A percentile compares a stretch with the other conserved stretches of the same genome.
Conservation (phyloP, 2,888 invertebrate genomes). For the Rhingia rostrata region DNA sequence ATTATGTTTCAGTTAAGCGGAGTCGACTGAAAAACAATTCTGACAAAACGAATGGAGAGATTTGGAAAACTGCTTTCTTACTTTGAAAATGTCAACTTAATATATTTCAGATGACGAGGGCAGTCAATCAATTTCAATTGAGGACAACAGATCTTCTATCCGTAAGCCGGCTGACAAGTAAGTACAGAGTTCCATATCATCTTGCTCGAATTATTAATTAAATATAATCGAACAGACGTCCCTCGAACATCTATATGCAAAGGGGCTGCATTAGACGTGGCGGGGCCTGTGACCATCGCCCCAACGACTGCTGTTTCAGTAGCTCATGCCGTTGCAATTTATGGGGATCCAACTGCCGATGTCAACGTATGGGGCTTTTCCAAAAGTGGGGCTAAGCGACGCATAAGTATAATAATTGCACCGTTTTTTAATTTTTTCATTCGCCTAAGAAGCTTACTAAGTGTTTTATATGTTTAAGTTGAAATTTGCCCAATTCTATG, state of each 20-base stretch:
- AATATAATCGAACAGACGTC: slow-evolving; percentile 42
- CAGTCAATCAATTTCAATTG: slow-evolving; percentile 13
- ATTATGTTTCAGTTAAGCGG: background rate
- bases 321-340: slow-evolving; percentile 74
- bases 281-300: slow-evolving; percentile 71
- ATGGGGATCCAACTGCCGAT: slow-evolving; percentile 75
- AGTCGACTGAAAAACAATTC: background rate
- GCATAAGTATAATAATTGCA: slow-evolving; percentile 8
- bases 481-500: background rate
- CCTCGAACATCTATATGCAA: slow-evolving; percentile 52
- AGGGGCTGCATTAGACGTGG: slow-evolving; percentile 69
- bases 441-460: background rate
- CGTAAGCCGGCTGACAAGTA: slow-evolving; percentile 11
- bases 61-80: too few relatives aligned
- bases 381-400: slow-evolving; percentile 75
- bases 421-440: slow-evolving; percentile 16
- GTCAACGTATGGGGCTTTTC: slow-evolving; percentile 74
- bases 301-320: slow-evolving; percentile 71
- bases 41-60: too few relatives aligned
- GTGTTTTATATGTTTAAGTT: slow-evolving; percentile 1
- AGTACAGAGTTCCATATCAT: background rate
- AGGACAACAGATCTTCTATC: background rate
- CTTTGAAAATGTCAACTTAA: background rate
- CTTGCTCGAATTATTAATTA: background rate
- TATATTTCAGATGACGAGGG: slow-evolving; percentile 2